These are phyloP conservation scores for Antedon bifida DNA, from an alignment of 35 echinoderm and acorn worm species.

Conservation along the genomic window DNA sequence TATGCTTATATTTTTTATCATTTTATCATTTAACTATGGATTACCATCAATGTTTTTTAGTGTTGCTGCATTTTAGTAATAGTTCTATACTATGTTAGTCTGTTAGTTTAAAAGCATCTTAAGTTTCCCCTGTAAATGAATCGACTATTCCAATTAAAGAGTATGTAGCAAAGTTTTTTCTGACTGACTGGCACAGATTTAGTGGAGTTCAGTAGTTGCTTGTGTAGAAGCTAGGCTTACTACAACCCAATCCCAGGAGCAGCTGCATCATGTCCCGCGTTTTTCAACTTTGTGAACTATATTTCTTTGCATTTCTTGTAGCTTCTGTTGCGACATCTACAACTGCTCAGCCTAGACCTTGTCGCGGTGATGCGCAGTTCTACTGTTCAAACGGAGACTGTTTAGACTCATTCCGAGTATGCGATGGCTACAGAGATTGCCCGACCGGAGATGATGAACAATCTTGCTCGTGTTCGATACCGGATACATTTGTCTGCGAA, in stretches of 20 bases:
- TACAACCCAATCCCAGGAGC: not conserved
- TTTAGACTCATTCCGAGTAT: not conserved
- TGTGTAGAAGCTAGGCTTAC: not conserved
- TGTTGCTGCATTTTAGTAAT: no score
- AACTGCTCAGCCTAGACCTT: not conserved
- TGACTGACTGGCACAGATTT: not conserved
- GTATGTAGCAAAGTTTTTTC: not conserved
- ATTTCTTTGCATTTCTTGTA: not conserved
- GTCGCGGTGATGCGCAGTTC: not conserved
- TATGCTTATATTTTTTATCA: no score
- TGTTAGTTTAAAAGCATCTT: no score
- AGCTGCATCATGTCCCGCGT: not conserved
- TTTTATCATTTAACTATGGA: no score
- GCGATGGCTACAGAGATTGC: not conserved
- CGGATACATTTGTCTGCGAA: not conserved
- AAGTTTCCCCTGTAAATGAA: not conserved
- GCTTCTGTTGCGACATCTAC: not conserved
- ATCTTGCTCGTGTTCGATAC: not conserved
- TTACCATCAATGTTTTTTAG: no score
- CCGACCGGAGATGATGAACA: not conserved
- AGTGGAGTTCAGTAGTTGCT: not conserved
- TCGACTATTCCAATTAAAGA: not conserved
- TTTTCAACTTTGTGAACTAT: not conserved
- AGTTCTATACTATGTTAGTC: no score
- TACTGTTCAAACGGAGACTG: not conserved